These are phyloP conservation scores for Ciconia stormi DNA, from an alignment of 2,113 vertebrate species.

Conservation along the genomic window DNA sequence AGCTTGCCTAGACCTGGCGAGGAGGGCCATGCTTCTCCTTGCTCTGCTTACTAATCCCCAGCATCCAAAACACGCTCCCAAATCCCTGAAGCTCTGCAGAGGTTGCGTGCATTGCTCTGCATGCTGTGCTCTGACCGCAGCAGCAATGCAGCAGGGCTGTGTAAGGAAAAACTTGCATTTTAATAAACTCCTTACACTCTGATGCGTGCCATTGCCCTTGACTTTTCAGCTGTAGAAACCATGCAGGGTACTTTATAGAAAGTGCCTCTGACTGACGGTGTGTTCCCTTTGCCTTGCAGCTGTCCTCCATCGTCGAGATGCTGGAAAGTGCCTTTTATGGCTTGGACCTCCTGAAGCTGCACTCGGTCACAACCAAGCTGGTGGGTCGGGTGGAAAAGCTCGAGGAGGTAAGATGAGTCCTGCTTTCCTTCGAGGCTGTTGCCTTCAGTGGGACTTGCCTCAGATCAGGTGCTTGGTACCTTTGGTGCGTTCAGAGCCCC, in stretches of 20 bases:
- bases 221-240: background rate
- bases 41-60: background rate
- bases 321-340: slow-evolving; percentile 92
- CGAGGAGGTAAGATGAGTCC: slow-evolving; percentile 83
- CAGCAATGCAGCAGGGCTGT: background rate
- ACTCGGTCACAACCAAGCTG: slow-evolving; percentile 87
- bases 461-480: background rate
- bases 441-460: background rate
- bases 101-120: background rate
- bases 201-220: rapidly evolving
- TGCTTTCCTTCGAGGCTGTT: background rate
- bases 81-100: background rate
- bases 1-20: background rate
- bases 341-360: slow-evolving; percentile 92
- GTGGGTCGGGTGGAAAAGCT: slow-evolving; percentile 86
- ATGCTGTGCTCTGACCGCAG: background rate
- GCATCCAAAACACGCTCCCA: background rate
- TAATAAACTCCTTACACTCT: background rate
- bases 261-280: background rate
- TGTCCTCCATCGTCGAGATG: slow-evolving; percentile 89
- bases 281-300: slow-evolving; percentile 70
- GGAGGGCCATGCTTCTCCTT: background rate
- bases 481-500: background rate
- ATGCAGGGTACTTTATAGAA: rapidly evolving
- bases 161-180: background rate